phyloP scores from a whole-genome alignment of 2,797 vertebrate species.

The Liparis tanakae region DNA sequence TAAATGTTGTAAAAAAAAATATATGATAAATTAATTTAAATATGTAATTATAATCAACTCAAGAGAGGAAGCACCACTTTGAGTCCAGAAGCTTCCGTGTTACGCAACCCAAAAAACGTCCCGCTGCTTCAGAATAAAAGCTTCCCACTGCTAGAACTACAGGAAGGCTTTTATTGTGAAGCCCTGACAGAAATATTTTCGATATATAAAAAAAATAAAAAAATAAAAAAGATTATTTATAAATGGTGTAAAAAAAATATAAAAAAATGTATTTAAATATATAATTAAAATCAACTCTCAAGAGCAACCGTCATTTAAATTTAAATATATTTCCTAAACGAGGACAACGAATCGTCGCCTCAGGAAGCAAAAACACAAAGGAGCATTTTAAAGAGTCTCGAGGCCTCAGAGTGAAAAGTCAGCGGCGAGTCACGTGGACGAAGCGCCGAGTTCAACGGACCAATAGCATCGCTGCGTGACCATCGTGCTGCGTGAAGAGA shows the following conservation, averaged over 20 bases:
- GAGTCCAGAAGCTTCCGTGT: too few species aligned
- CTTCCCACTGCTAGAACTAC: too few species aligned
- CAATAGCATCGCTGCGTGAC: neutral
- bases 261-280: neutral
- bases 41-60: neutral
- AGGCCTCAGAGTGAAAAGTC: neutral
- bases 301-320: neutral
- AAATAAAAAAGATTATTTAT: too few species aligned
- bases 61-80: too few species aligned
- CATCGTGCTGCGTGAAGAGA: neutral
- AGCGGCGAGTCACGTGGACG: neutral
- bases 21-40: neutral
- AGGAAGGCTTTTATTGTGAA: too few species aligned
- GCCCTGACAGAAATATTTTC: too few species aligned
- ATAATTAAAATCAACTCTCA: neutral
- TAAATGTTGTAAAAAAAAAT: neutral
- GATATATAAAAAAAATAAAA: too few species aligned
- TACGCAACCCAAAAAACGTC: too few species aligned
- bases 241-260: too few species aligned
- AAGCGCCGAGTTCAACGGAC: neutral
- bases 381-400: neutral
- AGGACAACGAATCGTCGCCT: neutral
- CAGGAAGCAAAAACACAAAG: neutral
- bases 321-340: slow-evolving; percentile 6
- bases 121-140: too few species aligned